These are phyloP conservation scores for Pelobates fuscus DNA, from an alignment of 2,113 vertebrate genomes.

Conservation along the genomic window DNA sequence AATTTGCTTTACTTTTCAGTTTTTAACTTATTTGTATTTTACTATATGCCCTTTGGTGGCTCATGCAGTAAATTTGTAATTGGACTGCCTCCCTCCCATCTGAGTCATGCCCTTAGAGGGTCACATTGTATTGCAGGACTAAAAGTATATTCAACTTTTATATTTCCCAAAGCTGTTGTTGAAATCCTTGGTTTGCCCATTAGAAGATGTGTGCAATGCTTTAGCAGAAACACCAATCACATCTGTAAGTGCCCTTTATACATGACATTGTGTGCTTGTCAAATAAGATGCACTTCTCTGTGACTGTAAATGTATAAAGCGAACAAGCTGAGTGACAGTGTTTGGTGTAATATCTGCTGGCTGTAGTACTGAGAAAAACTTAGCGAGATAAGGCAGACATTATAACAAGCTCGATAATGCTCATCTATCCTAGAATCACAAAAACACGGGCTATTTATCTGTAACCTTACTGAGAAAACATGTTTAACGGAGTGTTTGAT, in stretches of 20 bases:
- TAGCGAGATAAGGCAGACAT: neutral
- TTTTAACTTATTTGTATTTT: too few relatives aligned
- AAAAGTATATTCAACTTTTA: too few relatives aligned
- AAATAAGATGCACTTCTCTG: neutral
- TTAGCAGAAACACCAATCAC: neutral
- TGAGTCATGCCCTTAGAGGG: too few relatives aligned
- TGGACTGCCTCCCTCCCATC: too few relatives aligned
- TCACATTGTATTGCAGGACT: too few relatives aligned
- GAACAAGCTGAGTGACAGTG: neutral
- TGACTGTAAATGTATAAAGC: neutral
- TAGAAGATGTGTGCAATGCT: neutral
- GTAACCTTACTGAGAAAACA: neutral
- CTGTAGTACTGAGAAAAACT: neutral
- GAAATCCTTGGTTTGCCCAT: neutral
- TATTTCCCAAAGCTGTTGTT: neutral
- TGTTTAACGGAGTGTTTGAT: neutral
- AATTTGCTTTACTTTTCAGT: too few relatives aligned
- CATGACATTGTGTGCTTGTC: neutral
- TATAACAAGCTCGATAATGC: neutral
- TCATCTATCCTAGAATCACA: neutral
- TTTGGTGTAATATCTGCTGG: neutral
- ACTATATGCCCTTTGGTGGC: too few relatives aligned
- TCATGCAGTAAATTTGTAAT: too few relatives aligned
- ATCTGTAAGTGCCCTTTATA: neutral
- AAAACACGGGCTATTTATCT: constrained; percentile 3